Evolutionary conservation across 2,888 invertebrate species (phyloP).

Genomic region (Amiota communis): DNA sequence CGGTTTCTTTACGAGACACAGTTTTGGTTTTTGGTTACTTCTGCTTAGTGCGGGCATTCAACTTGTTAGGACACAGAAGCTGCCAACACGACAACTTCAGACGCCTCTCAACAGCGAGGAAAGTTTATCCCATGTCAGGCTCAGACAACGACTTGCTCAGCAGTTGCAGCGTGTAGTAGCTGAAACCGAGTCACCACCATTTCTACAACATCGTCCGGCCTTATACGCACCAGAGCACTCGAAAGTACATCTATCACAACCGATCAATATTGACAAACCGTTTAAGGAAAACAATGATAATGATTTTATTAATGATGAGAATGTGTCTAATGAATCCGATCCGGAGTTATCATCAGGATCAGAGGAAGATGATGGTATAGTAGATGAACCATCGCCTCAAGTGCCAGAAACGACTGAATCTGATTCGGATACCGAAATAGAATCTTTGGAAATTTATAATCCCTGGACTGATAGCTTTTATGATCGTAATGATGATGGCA

Average conservation of each 20-base stretch:
- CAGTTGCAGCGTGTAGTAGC: neutral
- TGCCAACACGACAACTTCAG: neutral
- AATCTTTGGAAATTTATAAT: conserved; percentile 45
- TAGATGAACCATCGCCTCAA: neutral
- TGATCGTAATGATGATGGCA: conserved; percentile 56
- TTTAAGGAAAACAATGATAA: too few species aligned
- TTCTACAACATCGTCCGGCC: neutral
- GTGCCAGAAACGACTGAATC: neutral
- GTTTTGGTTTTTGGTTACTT: too few species aligned
- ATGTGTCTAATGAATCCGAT: neutral
- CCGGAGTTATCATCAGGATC: neutral
- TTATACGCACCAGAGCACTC: neutral
- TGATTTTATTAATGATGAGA: too few species aligned
- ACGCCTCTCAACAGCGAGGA: neutral
- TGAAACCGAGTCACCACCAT: neutral
- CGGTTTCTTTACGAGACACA: too few species aligned
- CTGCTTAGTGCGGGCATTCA: too few species aligned
- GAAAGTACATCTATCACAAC: neutral
- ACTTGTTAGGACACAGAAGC: too few species aligned
- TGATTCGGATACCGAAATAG: neutral
- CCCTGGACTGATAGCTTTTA: conserved; percentile 57
- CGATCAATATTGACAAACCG: neutral
- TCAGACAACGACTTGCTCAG: neutral
- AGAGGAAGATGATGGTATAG: neutral
- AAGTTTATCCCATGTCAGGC: neutral